Evolutionary conservation across 2,797 vertebrate genomes (phyloP), one percentile per base, ranked within the genome.

Genomic region (Oryzias dopingdopingensis): DNA sequence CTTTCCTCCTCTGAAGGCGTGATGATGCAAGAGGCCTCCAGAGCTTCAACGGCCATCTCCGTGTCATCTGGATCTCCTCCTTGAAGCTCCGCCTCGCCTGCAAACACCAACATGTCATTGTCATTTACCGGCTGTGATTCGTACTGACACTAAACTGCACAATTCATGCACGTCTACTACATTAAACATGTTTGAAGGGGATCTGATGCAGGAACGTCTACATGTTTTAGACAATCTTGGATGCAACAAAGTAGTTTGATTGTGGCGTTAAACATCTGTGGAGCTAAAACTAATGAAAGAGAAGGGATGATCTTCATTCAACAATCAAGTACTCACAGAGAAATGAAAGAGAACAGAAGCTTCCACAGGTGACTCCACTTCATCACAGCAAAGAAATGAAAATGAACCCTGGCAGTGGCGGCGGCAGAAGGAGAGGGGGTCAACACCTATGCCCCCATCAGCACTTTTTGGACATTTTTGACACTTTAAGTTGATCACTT

Each of bases 271-370:
- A 26, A 26, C 24, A 26, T 26, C 6, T 26, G 24, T 32, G 29
- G 29, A 32, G 29, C 29, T 32, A 32, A 32, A 37, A 37, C 10
- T 12, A 37, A 12, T 13, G 32, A 37, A 37, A 48, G 15, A 41
- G 15, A 15, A 12, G 22, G 1, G 17, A 26, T n/a, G 41, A 50
- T 7, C 10, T 44, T 2, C 10, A 29, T 44, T 52, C 32, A 4
- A 13, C 22, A 20, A 24, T 59, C 48, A 70, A 52, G 26, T 41
- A 89, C 79, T 86, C 81, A 85, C 84, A 80, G 79, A 77, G 60
- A 13, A 76, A 75, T 10, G 78, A 43, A 10, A 80, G 63, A 75
- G 69, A 64, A 81, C 63, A 82, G 69, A 72, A 61, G 61, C 32
- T 70, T 73, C 62, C 73, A 68, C 59, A 81, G 67, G 43, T 57